A percentile compares a stretch with the other conserved stretches of the same genome.
Conservation (phyloP, 2,888 invertebrate species). For the Tipula vernalis region DNA sequence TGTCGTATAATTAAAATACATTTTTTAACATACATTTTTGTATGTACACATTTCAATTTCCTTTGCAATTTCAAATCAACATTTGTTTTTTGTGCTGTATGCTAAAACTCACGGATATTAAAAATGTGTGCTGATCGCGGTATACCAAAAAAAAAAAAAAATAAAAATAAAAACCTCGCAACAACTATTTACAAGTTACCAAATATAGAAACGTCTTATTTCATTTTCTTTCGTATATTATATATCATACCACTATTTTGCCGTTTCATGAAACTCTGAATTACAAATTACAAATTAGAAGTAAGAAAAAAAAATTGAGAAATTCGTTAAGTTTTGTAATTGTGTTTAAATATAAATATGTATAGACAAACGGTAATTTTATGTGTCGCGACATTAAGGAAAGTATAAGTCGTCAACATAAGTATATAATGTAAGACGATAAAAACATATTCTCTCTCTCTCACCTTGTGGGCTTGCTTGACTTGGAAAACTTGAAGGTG, state of each 20-base stretch:
- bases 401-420: background rate
- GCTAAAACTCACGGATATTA: background rate
- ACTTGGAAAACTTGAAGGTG: slow-evolving; percentile 24
- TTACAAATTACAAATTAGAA: background rate
- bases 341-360: too few relatives aligned
- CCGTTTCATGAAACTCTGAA: background rate
- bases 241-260: background rate
- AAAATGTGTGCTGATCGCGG: background rate
- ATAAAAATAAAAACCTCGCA: background rate
- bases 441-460: background rate
- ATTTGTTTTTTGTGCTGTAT: background rate
- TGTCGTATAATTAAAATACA: background rate
- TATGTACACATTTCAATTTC: background rate
- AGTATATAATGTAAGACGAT: background rate
- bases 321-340: background rate
- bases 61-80: background rate
- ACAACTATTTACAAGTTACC: background rate
- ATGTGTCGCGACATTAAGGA: background rate
- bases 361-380: background rate
- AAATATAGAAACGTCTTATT: background rate
- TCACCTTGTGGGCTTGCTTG: slow-evolving; percentile 24
- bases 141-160: background rate
- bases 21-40: background rate
- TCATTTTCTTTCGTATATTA: background rate
- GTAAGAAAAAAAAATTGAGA: background rate